Evolutionary conservation across 2,797 vertebrate species (phyloP), one percentile per base, ranked within the genome.

Genomic region (Rachycentron canadum): DNA sequence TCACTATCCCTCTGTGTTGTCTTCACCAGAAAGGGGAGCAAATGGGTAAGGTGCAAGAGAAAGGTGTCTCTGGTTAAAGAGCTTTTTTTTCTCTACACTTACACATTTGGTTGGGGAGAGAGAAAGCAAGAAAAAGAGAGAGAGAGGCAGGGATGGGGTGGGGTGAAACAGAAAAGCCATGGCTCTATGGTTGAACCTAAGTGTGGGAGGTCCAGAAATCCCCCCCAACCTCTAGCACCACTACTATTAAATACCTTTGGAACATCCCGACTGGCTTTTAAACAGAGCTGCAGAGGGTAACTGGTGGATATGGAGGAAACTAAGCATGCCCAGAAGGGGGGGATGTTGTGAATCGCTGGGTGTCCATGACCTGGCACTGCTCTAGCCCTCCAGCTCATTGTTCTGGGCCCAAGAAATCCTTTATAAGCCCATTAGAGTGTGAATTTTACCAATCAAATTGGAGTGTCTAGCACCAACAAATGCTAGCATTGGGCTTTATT

Each of bases 351-450:
- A 91, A 92, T 93, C 84, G 36, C 88, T 91, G 91, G 92, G 94
- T 91, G 90, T 94, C 91, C 91, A 88, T 92, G 87, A 93, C 91
- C 91, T 93, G 91, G 91, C 91, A 91, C 81, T 59, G 88, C 83
- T 91, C 80, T 82, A 78, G 56, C 88, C 91, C 87, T 85, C 75
- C 78, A 91, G 90, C 91, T 93, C 90, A 92, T 92, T 93, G 93
- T 94, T 94, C 89, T 91, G 81, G 71, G 79, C 86, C 90, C 88
- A 90, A 92, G 84, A 88, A 91, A 91, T 93, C 87, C 87, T 94
- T 95, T 93, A 94, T 94, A 92, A 93, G 93, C 92, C 91, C 76
- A 94, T 94, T 94, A 94, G 87, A 89, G 84, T 89, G 91, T 88
- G 86, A 91, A 93, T 92, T 92, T 91, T 84, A 90, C 91, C 92